Evolutionary conservation across 2,888 invertebrate species (phyloP), one percentile per base, ranked within the genome.

Genomic region (Cetonia aurata): DNA sequence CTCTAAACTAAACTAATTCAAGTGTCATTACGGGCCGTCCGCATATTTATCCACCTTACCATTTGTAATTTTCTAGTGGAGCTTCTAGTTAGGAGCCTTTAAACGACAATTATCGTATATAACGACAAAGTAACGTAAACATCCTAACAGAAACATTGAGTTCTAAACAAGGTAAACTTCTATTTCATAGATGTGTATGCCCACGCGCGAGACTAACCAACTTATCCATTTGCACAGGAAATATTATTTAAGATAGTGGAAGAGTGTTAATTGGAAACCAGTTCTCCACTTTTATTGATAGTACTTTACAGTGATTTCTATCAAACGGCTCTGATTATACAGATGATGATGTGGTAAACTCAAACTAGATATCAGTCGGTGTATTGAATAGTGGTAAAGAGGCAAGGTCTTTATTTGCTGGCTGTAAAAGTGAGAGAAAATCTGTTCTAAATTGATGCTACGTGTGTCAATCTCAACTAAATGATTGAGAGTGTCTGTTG

Each of bases 201-300:
- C 48, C 17, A 48, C 48, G 17, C 48, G 13, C 15, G 17, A 48
- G 3, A 48, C 12, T 48, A 6, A 15, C 48, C 6, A 9, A 3
- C 10, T 17, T 48, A 12, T 55, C 60, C 52, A 71, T 67, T 71
- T 69, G 60, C 69, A 50, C 69, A 65, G 71, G 71, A 73, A 73
- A 71, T 62, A 53, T 67, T 46, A 69, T 56, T 62, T 52, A 25
- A 60, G 69, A 66, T 69, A 59, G 56, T 13, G n/a, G 17, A 55
- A 37, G 56, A 44, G 48, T 48, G 48, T 56, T 70, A 72, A 74
- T 74, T 71, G 72, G 55, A 70, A 74, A 74, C 72, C 74, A 68
- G 74, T 74, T 74, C 68, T 65, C 1, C 33, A 53, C 53, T 6
- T 13, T 17, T 17, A 37, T 25, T 25, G 25, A 25, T 4, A 25